These are phyloP conservation scores for Dinothrombium tinctorium DNA, from an alignment of 1,140 invertebrate genomes.

Conservation along the genomic window DNA sequence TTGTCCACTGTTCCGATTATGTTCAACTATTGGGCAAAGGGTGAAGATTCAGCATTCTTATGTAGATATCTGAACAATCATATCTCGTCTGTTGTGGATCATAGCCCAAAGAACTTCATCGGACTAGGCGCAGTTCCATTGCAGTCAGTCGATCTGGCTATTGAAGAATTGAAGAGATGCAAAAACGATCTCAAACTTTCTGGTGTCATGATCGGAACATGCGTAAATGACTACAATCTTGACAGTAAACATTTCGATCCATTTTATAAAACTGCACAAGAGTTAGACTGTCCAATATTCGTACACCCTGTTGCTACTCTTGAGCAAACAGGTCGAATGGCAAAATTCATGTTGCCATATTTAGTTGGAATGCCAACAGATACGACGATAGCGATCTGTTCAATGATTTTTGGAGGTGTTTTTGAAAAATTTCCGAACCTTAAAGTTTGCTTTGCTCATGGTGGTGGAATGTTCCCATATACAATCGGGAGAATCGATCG, in stretches of 20 bases:
- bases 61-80: conserved; percentile 30
- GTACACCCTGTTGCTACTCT: too few species aligned
- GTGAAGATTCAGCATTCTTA: conserved; percentile 28
- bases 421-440: too few species aligned
- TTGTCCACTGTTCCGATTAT: conserved; percentile 39
- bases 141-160: conserved; percentile 29
- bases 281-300: too few species aligned
- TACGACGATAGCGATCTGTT: too few species aligned
- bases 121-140: conserved; percentile 34
- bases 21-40: conserved; percentile 38
- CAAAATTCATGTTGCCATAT: too few species aligned
- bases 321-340: too few species aligned
- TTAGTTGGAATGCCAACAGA: too few species aligned
- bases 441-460: too few species aligned
- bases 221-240: conserved; percentile 34
- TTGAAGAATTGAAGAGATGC: conserved; percentile 29
- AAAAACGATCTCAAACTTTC: conserved; percentile 26
- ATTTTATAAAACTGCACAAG: conserved; percentile 31
- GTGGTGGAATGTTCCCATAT: too few species aligned
- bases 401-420: too few species aligned
- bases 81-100: conserved; percentile 23
- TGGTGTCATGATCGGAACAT: conserved; percentile 33
- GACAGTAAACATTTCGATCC: conserved; percentile 29
- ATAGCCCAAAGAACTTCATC: conserved; percentile 27
- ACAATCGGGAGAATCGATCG: too few species aligned